These are phyloP conservation scores for Ophonus ardosiacus DNA, from an alignment of 2,888 invertebrate genomes.

Conservation along the genomic window DNA sequence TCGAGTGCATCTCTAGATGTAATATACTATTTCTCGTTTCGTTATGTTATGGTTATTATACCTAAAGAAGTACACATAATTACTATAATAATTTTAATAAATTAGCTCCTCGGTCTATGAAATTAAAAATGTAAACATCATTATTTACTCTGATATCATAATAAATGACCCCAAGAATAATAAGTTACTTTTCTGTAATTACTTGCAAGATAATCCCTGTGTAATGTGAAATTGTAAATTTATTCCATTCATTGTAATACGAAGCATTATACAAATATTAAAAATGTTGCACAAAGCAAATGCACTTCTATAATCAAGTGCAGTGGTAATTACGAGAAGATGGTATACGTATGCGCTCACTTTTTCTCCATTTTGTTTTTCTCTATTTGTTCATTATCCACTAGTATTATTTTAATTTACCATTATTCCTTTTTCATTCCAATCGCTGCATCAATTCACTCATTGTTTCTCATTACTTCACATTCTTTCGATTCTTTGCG, in stretches of 20 bases:
- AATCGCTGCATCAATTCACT: slow-evolving; percentile 45
- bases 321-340: slow-evolving; percentile 30
- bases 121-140: neutral
- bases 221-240: slow-evolving; percentile 32
- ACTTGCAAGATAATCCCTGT: neutral
- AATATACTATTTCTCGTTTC: neutral
- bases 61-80: neutral
- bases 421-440: slow-evolving; percentile 38
- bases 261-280: slow-evolving; percentile 30
- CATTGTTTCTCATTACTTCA: slow-evolving; percentile 52
- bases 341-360: neutral
- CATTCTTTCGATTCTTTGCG: slow-evolving; percentile 48
- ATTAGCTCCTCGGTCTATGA: neutral
- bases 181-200: neutral
- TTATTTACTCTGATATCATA: neutral
- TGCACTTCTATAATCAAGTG: slow-evolving; percentile 11
- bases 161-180: neutral
- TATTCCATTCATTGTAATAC: slow-evolving; percentile 1
- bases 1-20: no score
- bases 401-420: slow-evolving; percentile 28
- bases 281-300: slow-evolving; percentile 2
- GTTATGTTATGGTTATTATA: neutral
- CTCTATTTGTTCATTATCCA: slow-evolving; percentile 43
- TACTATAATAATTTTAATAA: neutral
- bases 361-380: slow-evolving; percentile 32